Conservation (phyloP, 2,888 invertebrate genomes). For the Calameuta filiformis region DNA sequence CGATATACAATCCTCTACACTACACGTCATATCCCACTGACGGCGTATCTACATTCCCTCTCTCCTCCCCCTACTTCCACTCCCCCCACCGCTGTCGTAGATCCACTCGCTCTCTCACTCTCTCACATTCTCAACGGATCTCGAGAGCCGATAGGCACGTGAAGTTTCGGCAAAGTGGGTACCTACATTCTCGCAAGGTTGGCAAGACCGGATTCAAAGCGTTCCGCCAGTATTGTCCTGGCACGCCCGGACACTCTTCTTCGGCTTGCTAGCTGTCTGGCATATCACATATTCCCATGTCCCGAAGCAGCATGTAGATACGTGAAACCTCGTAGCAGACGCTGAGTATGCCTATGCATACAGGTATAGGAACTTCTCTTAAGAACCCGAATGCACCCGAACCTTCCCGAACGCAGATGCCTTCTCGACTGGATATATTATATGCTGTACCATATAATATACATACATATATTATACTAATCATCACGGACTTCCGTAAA, state of each 20-base stretch:
- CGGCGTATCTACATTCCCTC: not conserved
- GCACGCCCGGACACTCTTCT: conserved; percentile 39
- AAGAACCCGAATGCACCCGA: not conserved
- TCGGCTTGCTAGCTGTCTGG: conserved; percentile 3
- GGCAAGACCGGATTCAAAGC: conserved; percentile 33
- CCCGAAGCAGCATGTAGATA: not conserved
- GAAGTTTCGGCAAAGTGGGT: not conserved
- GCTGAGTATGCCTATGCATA: not conserved
- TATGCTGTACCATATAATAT: not conserved
- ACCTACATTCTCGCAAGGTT: conserved; percentile 30
- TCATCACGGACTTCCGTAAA: not conserved
- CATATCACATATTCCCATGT: not conserved
- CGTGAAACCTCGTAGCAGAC: not conserved
- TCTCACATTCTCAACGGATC: not conserved
- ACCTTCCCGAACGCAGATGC: not conserved
- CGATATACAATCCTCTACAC: not conserved
- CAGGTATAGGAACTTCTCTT: not conserved
- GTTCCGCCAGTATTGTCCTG: conserved; percentile 39
- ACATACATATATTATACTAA: not conserved
- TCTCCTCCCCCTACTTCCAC: not conserved
- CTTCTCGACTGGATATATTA: not conserved
- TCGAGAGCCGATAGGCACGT: not conserved
- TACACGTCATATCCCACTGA: not conserved
- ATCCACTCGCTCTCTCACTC: not conserved
- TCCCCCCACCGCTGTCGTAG: not conserved